These are phyloP conservation scores for Hoplostethus mediterraneus DNA, from an alignment of 2,797 vertebrate genomes.

Conservation along the genomic window DNA sequence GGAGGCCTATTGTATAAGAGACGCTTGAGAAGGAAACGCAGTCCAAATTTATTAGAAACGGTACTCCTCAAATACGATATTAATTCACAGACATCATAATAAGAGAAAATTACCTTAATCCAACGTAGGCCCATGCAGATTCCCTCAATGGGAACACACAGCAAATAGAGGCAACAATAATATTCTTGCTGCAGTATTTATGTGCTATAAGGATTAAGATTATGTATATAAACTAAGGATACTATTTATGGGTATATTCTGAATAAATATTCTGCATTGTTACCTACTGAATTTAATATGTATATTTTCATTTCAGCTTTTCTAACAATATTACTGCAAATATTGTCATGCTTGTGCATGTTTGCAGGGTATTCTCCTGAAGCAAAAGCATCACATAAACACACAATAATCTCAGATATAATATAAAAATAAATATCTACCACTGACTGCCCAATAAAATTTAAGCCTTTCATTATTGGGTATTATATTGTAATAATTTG, in stretches of 20 bases:
- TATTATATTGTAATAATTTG: neutral
- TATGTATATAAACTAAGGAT: neutral
- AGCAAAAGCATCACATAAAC: neutral
- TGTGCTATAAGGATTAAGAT: neutral
- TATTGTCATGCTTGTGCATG: neutral
- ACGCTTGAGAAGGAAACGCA: slow-evolving; percentile 68
- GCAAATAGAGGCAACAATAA: neutral
- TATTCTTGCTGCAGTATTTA: neutral
- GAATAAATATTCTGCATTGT: neutral
- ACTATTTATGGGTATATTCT: neutral
- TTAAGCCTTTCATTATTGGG: neutral
- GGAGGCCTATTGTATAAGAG: slow-evolving; percentile 71
- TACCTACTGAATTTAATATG: neutral
- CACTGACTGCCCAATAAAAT: neutral
- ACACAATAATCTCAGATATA: neutral
- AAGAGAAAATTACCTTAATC: slow-evolving; percentile 67
- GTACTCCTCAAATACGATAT: slow-evolving; percentile 62
- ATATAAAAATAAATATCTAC: neutral
- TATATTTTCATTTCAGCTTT: slow-evolving; percentile 18
- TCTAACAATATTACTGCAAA: neutral
- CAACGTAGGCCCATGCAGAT: slow-evolving; percentile 6
- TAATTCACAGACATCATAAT: slow-evolving; percentile 60
- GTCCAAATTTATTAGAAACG: slow-evolving; percentile 67
- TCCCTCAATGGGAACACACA: neutral
- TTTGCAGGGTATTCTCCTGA: neutral